These are phyloP conservation scores for Pyrocoelia pectoralis DNA, from an alignment of 2,888 invertebrate species.

Conservation along the genomic window DNA sequence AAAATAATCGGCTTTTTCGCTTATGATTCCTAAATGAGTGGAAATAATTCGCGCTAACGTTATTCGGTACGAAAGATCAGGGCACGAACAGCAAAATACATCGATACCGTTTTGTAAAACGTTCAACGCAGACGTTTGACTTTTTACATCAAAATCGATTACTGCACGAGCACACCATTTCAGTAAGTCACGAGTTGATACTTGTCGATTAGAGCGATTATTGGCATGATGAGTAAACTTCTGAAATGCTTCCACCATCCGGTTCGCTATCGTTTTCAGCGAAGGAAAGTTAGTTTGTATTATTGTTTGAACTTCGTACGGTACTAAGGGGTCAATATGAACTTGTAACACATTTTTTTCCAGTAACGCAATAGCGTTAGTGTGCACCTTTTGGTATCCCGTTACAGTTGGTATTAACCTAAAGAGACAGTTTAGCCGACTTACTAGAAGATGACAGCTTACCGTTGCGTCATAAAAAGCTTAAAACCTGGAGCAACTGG, in stretches of 20 bases:
- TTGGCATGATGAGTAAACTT: constrained; percentile 72
- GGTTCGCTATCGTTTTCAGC: constrained; percentile 74
- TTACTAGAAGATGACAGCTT: constrained; percentile 25
- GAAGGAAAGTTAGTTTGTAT: constrained; percentile 73
- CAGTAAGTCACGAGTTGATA: constrained; percentile 87
- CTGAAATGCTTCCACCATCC: constrained; percentile 84
- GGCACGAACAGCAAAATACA: constrained; percentile 84
- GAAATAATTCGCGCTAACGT: constrained; percentile 78
- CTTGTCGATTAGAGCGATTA: constrained; percentile 67
- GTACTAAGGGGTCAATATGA: constrained; percentile 80
- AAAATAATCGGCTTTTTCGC: constrained; percentile 83
- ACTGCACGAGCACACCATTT: constrained; percentile 89
- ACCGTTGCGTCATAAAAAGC: constrained; percentile 90
- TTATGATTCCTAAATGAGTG: constrained; percentile 81
- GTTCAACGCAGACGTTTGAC: constrained; percentile 71
- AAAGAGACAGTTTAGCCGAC: constrained; percentile 48
- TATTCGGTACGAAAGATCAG: constrained; percentile 70
- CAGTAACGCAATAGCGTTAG: constrained; percentile 72
- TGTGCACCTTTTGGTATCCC: constrained; percentile 69
- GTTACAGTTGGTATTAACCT: constrained; percentile 68
- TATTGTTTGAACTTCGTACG: constrained; percentile 77
- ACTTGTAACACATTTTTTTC: constrained; percentile 86
- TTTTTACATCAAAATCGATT: constrained; percentile 76
- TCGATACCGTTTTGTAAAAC: constrained; percentile 91
- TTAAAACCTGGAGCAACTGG: constrained; percentile 87